Evolutionary conservation across 2,113 vertebrate genomes (phyloP), one percentile per base, ranked within the genome.

Genomic region (Cyprinodon brontotheroides): DNA sequence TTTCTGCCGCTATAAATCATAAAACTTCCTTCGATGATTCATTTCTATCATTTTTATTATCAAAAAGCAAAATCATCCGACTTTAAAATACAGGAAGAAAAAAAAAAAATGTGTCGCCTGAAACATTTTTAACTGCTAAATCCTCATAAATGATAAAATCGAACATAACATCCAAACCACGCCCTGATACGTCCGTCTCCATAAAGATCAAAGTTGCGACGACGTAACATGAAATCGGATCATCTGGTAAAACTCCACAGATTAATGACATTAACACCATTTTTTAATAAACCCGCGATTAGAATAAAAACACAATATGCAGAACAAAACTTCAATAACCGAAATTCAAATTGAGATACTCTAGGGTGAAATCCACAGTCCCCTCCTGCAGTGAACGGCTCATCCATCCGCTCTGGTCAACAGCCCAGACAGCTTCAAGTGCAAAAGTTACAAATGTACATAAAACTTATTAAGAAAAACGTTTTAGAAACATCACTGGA

Each of bases 391-490:
- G 73, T 38, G 45, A 10, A 66, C 0, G 14, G 61, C 68, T 82
- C 71, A 75, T 22, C 48, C 63, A 40, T 50, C 0, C 0, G 3
- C 40, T 75, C 10, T 72, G 20, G 36, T 11, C 22, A 61, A 65
- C 50, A 61, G 76, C 69, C 83, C 74, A 70, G 61, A 22, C 70
- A 76, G 73, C 79, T 74, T 68, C 61, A 66, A 74, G 85, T 92
- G 82, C 86, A 90, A 92, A 89, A 89, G 6, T 70, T 88, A 89
- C 57, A 89, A 91, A 89, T 80, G 72, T 70, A 84, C 76, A 73
- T 70, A 87, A 82, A 47, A 60, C 0, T 68, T 74, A 17, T 68
- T 71, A 39, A 72, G n/a, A 29, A 87, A 85, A 22, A 69, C 65
- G 61, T 81, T 87, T 87, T 70, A 86, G 41, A 83, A 86, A 86